phyloP scores from a whole-genome alignment of 2,113 vertebrate genomes.

The Xiphophorus maculatus region DNA sequence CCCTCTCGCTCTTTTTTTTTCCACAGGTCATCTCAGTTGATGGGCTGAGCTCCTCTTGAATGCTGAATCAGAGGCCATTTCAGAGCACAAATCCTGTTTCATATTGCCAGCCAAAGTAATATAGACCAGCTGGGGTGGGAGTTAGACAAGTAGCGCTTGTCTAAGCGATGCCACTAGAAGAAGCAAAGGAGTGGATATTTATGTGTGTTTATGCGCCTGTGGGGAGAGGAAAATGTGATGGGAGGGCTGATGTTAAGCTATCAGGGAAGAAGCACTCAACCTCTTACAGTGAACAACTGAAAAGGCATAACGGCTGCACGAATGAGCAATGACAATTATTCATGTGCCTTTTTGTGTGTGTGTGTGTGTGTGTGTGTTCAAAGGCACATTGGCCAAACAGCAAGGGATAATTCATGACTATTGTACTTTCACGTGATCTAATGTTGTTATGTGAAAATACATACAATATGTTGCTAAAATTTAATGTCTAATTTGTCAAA shows the following conservation, averaged over 20 bases:
- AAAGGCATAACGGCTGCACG: conserved; percentile 20
- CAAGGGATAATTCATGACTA: conserved; percentile 7
- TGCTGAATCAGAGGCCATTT: conserved; percentile 46
- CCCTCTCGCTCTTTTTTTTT: conserved; percentile 22
- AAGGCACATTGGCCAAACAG: conserved; percentile 44
- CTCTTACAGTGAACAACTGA: conserved; percentile 34
- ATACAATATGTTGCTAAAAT: too few relatives aligned
- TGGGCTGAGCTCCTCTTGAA: conserved; percentile 25
- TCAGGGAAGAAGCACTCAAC: conserved; percentile 39
- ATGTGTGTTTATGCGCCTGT: conserved; percentile 40
- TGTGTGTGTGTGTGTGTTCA: conserved; percentile 5
- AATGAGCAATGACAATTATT: conserved; percentile 58
- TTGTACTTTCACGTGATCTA: background rate
- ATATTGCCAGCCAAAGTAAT: conserved; percentile 23
- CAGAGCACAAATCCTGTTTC: conserved; percentile 41
- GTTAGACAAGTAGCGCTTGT: conserved; percentile 38
- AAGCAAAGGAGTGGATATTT: conserved; percentile 37
- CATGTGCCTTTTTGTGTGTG: conserved; percentile 16
- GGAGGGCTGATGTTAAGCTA: conserved; percentile 52
- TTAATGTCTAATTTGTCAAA: too few relatives aligned
- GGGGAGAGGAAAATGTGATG: conserved; percentile 31
- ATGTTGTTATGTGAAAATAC: background rate
- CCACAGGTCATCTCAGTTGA: conserved; percentile 45
- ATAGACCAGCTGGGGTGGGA: conserved; percentile 36
- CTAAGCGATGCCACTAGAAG: conserved; percentile 42